These are phyloP conservation scores for Erpetoichthys calabaricus DNA, from an alignment of 2,797 vertebrate genomes.

Conservation along the genomic window DNA sequence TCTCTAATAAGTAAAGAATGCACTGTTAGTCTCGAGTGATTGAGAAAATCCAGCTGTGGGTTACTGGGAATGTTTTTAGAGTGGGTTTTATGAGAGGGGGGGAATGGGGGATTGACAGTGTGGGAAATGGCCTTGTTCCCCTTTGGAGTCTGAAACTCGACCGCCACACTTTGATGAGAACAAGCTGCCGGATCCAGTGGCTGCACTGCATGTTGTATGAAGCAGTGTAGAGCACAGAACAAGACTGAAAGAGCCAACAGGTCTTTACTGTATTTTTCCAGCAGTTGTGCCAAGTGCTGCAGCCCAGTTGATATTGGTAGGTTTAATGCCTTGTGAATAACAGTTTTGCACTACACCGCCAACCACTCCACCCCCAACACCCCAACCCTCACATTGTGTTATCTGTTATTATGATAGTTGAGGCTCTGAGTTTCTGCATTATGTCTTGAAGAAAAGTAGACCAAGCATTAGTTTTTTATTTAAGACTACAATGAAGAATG, in stretches of 20 bases:
- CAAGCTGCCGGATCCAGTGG: slow-evolving; percentile 1
- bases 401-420: too few species aligned
- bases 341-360: too few species aligned
- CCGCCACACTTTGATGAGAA: slow-evolving; percentile 4
- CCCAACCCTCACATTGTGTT: too few species aligned
- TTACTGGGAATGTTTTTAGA: slow-evolving; percentile 1
- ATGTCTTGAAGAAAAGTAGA: too few species aligned
- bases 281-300: not conserved
- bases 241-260: slow-evolving; percentile 1
- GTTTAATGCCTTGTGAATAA: too few species aligned
- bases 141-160: not conserved
- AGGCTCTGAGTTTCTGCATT: too few species aligned
- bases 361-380: too few species aligned
- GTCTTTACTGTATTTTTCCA: not conserved
- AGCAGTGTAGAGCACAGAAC: too few species aligned
- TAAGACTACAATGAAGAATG: too few species aligned
- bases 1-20: not conserved
- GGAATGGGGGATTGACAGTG: slow-evolving; percentile 3
- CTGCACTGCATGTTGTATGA: not conserved
- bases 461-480: too few species aligned
- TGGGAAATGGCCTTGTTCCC: slow-evolving; percentile 4
- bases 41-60: not conserved
- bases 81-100: not conserved
- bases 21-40: not conserved
- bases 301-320: not conserved